Percentiles rank a stretch among this genome's conserved stretches.
Evolutionary conservation across 2,888 invertebrate species (phyloP).

Genomic region (Ophion ventricosus): DNA sequence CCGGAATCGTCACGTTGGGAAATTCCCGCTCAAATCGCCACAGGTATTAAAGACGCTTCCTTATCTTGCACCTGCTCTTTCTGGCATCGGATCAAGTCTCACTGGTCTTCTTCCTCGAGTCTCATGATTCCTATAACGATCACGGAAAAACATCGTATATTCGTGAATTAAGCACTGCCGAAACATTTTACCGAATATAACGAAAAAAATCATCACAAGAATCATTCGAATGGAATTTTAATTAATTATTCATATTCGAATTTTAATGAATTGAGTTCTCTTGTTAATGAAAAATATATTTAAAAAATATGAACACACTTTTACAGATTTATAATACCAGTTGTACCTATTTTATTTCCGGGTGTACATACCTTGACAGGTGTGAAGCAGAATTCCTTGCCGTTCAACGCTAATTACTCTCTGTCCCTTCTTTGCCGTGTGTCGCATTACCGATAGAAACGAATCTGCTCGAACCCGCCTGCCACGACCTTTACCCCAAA

Average conservation of each 20-base stretch:
- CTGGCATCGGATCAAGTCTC: conserved; percentile 36
- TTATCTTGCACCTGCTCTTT: conserved; percentile 35
- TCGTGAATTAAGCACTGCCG: too few relatives aligned
- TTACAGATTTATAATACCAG: too few relatives aligned
- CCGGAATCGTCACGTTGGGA: neutral
- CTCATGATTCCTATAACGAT: neutral
- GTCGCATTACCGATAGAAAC: conserved; percentile 23
- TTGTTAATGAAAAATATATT: too few relatives aligned
- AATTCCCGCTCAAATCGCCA: conserved; percentile 27
- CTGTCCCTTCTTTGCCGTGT: conserved; percentile 7
- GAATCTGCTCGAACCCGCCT: conserved; percentile 14
- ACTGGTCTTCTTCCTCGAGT: neutral
- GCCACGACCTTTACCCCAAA: conserved; percentile 26
- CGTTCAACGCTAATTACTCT: conserved; percentile 54
- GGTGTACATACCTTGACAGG: neutral
- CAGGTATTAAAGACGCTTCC: conserved; percentile 33
- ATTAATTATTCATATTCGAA: too few relatives aligned
- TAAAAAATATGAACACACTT: too few relatives aligned
- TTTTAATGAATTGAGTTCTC: too few relatives aligned
- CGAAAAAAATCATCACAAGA: too few relatives aligned
- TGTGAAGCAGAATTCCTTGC: conserved; percentile 6
- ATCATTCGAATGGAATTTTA: too few relatives aligned
- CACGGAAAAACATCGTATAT: neutral
- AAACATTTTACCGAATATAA: neutral
- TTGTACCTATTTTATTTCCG: neutral